A percentile compares a stretch with the other conserved stretches of the same genome.
Conservation (phyloP, 2,888 invertebrate species). For the Mythimna vitellina region DNA sequence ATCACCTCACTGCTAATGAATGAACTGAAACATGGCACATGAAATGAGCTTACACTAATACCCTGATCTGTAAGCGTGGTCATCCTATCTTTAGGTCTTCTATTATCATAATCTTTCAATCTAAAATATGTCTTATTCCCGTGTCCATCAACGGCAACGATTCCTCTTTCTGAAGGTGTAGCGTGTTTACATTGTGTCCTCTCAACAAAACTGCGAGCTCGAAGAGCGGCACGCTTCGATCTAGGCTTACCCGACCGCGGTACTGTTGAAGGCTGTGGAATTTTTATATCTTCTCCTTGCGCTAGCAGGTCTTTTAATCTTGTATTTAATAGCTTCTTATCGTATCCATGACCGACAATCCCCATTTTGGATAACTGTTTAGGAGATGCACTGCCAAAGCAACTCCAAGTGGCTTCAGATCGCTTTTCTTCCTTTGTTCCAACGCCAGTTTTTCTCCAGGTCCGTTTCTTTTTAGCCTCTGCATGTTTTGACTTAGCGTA, state of each 20-base stretch:
- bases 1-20: conserved; percentile 79
- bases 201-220: conserved; percentile 56
- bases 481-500: conserved; percentile 70
- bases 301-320: conserved; percentile 77
- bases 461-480: conserved; percentile 31
- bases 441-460: conserved; percentile 46
- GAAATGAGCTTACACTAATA: conserved; percentile 84
- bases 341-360: conserved; percentile 84
- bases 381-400: conserved; percentile 82
- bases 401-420: conserved; percentile 81
- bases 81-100: conserved; percentile 76
- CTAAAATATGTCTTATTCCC: conserved; percentile 83
- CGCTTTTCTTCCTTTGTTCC: conserved; percentile 65
- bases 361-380: conserved; percentile 80
- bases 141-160: conserved; percentile 76
- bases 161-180: conserved; percentile 79
- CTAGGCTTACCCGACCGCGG: conserved; percentile 62
- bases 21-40: conserved; percentile 84
- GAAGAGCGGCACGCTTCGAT: conserved; percentile 28
- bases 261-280: conserved; percentile 75
- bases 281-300: conserved; percentile 76
- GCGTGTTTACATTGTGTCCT: conserved; percentile 78
- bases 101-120: conserved; percentile 71
- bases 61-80: conserved; percentile 74
- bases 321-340: conserved; percentile 77